phyloP scores from a whole-genome alignment of 35 echinoderm and acorn worm genomes.

The Apostichopus japonicus region DNA sequence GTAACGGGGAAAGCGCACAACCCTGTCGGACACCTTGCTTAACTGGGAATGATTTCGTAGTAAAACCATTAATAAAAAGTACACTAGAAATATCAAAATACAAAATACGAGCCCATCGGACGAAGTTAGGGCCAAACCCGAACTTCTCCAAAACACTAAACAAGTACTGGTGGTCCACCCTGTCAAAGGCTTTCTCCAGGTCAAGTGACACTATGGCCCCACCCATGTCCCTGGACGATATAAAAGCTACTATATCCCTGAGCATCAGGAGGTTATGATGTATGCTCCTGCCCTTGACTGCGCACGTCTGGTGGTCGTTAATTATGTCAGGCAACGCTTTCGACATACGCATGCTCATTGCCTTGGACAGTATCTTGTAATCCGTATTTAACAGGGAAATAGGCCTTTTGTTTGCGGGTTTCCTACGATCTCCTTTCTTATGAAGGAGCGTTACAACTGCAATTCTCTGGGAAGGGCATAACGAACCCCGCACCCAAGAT shows the following conservation, averaged over 20 bases:
- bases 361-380: background rate
- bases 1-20: conserved; percentile 52
- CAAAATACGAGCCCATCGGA: background rate
- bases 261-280: no score
- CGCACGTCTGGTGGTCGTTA: background rate
- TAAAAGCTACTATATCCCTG: no score
- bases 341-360: background rate
- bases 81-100: background rate
- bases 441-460: background rate
- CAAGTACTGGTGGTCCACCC: background rate
- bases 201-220: background rate
- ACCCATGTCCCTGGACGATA: no score
- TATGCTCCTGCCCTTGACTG: background rate
- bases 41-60: background rate
- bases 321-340: background rate
- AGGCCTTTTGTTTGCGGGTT: background rate
- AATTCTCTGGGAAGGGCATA: background rate
- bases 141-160: background rate
- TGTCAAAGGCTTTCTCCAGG: background rate
- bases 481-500: background rate
- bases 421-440: background rate
- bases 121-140: background rate
- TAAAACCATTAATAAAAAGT: background rate
- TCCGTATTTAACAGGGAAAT: background rate
- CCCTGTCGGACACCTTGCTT: conserved; percentile 45